A percentile compares a stretch with the other conserved stretches of the same genome.
Conservation (phyloP, 2,797 vertebrate species). For the Apodemus agrarius region DNA sequence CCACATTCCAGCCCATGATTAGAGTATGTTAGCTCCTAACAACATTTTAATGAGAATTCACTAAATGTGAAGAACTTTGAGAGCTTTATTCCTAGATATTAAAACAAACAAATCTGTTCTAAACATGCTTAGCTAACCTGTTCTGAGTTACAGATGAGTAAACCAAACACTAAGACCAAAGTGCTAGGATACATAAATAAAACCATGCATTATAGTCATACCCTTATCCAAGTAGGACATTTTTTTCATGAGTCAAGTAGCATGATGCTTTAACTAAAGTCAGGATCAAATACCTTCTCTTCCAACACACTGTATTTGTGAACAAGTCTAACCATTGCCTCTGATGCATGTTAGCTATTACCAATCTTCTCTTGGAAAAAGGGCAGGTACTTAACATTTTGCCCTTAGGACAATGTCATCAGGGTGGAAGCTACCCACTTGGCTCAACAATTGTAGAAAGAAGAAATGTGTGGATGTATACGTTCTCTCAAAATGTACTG, state of each 20-base stretch:
- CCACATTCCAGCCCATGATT: background rate
- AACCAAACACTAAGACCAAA: background rate
- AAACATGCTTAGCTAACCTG: background rate
- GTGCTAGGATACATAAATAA: background rate
- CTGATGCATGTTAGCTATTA: accelerated
- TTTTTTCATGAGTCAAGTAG: background rate
- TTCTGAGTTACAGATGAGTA: background rate
- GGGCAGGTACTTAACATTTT: background rate
- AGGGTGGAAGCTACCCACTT: too few relatives aligned
- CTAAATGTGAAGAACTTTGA: background rate
- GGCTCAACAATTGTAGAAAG: background rate
- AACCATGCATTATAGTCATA: background rate
- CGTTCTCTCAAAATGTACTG: background rate
- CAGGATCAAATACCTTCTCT: too few relatives aligned
- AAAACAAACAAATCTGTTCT: slow-evolving; percentile 10
- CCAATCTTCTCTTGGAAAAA: background rate
- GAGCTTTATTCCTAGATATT: background rate
- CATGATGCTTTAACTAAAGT: background rate
- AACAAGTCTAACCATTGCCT: background rate
- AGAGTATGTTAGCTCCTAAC: background rate
- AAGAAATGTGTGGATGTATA: accelerated
- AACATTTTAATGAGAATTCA: background rate
- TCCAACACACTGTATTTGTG: accelerated
- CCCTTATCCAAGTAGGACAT: background rate
- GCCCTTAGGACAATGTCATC: background rate